These are phyloP conservation scores for Aulostomus chinensis DNA, from an alignment of 2,797 vertebrate species.

Conservation along the genomic window DNA sequence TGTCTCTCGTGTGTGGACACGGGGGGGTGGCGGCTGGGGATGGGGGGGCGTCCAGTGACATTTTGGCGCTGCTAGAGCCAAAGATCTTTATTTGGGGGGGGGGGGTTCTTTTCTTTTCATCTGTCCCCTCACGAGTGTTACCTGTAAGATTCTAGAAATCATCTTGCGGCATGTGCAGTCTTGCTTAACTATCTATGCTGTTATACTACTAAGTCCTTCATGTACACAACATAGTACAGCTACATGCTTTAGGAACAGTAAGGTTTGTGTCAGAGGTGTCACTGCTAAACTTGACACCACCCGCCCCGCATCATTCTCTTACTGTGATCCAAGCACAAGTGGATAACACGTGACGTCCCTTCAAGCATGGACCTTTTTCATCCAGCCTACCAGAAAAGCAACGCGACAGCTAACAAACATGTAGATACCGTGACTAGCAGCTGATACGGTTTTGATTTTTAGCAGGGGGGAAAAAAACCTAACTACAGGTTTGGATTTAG, in stretches of 20 bases:
- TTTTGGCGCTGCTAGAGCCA: slow-evolving; percentile 78
- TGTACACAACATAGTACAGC: slow-evolving; percentile 67
- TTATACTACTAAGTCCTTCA: slow-evolving; percentile 58
- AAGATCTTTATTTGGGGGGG: no score
- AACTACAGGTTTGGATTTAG: no score
- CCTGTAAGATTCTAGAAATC: slow-evolving; percentile 51
- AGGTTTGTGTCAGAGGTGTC: slow-evolving; percentile 50
- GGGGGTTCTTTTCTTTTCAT: no score
- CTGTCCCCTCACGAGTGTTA: slow-evolving; percentile 41
- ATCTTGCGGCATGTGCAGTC: slow-evolving; percentile 70
- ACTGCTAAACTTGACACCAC: slow-evolving; percentile 22
- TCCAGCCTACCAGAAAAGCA: slow-evolving; percentile 38
- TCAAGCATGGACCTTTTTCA: slow-evolving; percentile 66
- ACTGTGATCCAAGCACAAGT: slow-evolving; percentile 74
- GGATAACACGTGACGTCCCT: slow-evolving; percentile 69
- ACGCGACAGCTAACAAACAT: slow-evolving; percentile 10
- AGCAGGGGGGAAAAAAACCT: slow-evolving; percentile 16
- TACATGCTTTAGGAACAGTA: slow-evolving; percentile 62
- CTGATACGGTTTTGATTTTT: slow-evolving; percentile 50
- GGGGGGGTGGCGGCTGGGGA: slow-evolving; percentile 13
- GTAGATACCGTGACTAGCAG: slow-evolving; percentile 5
- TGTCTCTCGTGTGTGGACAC: slow-evolving; percentile 55
- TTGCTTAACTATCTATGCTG: slow-evolving; percentile 65
- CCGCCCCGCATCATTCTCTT: slow-evolving; percentile 37
- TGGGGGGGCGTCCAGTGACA: slow-evolving; percentile 40